Evolutionary conservation across 37 sponge, comb jelly and placozoan genomes (phyloP).

Genomic region (Ephydatia muelleri): DNA sequence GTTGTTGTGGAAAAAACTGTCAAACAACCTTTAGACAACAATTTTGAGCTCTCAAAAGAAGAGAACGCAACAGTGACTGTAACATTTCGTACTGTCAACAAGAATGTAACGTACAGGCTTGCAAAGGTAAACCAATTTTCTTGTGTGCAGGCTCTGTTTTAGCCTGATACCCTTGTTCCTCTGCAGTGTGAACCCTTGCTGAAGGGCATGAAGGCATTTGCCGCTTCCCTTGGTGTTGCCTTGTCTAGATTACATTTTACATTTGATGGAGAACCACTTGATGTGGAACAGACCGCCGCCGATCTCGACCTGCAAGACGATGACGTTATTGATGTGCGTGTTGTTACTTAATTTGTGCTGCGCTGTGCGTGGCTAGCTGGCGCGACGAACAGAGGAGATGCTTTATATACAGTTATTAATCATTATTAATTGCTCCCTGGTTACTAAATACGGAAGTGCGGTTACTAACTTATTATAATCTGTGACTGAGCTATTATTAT

Average conservation of each 20-base stretch:
- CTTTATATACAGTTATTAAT: too few species aligned
- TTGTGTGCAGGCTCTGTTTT: too few species aligned
- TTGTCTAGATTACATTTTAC: constrained; percentile 38
- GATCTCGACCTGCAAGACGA: constrained; percentile 80
- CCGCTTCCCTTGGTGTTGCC: constrained; percentile 38
- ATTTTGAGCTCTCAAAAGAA: neutral
- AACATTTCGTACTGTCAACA: constrained; percentile 47
- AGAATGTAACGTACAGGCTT: constrained; percentile 39
- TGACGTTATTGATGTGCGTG: constrained; percentile 73
- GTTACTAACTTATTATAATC: too few species aligned
- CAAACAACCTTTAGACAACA: neutral
- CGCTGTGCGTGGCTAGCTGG: neutral
- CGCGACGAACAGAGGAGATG: too few species aligned
- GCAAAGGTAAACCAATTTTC: constrained; percentile 33
- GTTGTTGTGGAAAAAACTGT: constrained; percentile 30
- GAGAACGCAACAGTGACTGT: constrained; percentile 17
- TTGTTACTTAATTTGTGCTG: neutral
- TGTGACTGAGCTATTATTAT: neutral
- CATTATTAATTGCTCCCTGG: neutral
- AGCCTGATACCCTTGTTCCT: neutral
- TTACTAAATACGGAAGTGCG: neutral
- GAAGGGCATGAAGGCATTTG: constrained; percentile 60
- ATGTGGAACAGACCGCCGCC: constrained; percentile 50
- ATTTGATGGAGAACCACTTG: constrained; percentile 80
- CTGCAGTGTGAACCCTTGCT: constrained; percentile 64